Evolutionary conservation across 2,888 invertebrate species (phyloP).

Genomic region (Lutraria lutraria): DNA sequence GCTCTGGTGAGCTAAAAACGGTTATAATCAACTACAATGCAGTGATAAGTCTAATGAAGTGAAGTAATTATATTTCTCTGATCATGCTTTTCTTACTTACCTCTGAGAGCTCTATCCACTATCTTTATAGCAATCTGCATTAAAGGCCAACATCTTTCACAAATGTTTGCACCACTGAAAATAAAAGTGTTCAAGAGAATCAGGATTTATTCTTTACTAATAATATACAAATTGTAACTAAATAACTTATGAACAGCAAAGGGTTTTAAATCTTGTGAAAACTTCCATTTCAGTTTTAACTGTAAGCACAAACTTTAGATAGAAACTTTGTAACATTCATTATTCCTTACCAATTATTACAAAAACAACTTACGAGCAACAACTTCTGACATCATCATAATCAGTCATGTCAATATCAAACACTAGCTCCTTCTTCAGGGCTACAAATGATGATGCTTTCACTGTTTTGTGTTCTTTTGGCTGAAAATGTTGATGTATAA

Average conservation of each 20-base stretch:
- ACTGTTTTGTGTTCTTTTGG: conserved; percentile 86
- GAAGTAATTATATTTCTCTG: too few relatives aligned
- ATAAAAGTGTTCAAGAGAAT: too few relatives aligned
- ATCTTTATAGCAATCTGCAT: conserved; percentile 97
- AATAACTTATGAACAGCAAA: too few relatives aligned
- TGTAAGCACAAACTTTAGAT: too few relatives aligned
- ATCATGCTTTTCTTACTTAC: conserved; percentile 86
- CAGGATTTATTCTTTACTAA: too few relatives aligned
- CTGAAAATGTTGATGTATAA: conserved; percentile 75
- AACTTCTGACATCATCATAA: conserved; percentile 97
- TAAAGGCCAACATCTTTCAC: conserved; percentile 98
- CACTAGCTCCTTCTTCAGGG: conserved; percentile 95
- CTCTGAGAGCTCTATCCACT: conserved; percentile 93
- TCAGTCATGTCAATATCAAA: conserved; percentile 99
- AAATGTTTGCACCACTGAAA: conserved; percentile 93
- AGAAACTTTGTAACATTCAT: not conserved
- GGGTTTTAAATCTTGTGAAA: too few relatives aligned
- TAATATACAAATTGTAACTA: too few relatives aligned
- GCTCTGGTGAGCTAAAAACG: too few relatives aligned
- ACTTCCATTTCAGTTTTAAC: too few relatives aligned
- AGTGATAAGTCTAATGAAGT: too few relatives aligned
- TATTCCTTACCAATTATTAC: not conserved
- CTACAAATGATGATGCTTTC: conserved; percentile 88
- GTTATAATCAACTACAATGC: too few relatives aligned
- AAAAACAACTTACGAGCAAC: conserved; percentile 89